A percentile compares a stretch with the other conserved stretches of the same genome.
Conservation (phyloP, 2,113 vertebrate species). For the Dermatemys mawii region DNA sequence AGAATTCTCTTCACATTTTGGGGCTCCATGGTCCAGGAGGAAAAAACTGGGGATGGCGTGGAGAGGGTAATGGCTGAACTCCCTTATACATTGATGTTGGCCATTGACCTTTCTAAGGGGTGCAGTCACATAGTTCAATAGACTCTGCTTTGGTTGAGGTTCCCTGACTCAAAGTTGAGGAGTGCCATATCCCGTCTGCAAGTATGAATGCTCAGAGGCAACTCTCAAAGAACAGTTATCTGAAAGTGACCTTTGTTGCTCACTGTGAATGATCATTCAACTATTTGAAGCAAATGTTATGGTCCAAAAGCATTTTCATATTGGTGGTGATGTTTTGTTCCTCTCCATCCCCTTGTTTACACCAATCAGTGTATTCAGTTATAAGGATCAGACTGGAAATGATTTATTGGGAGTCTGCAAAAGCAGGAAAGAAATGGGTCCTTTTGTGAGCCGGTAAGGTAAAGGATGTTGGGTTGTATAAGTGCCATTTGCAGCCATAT, state of each 20-base stretch:
- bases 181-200: not conserved
- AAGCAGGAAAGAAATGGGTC: not conserved
- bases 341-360: not conserved
- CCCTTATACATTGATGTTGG: not conserved
- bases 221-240: not conserved
- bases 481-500: not conserved
- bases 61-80: not conserved
- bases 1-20: not conserved
- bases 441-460: not conserved
- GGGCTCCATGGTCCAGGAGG: not conserved
- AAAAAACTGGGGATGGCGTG: not conserved
- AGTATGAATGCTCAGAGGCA: not conserved
- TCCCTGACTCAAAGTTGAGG: not conserved
- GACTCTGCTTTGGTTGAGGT: not conserved
- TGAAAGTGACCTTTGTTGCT: not conserved
- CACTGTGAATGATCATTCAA: not conserved
- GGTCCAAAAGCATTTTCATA: slow-evolving; percentile 10
- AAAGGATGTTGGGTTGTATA: not conserved
- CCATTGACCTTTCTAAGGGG: not conserved
- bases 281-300: not conserved
- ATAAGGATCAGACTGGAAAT: slow-evolving; percentile 58
- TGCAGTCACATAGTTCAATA: not conserved
- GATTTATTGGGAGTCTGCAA: not conserved
- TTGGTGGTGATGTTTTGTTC: not conserved
- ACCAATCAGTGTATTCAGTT: not conserved